Evolutionary conservation across 2,888 invertebrate genomes (phyloP), one percentile per base, ranked within the genome.

Genomic region (Agriopis leucophaearia): DNA sequence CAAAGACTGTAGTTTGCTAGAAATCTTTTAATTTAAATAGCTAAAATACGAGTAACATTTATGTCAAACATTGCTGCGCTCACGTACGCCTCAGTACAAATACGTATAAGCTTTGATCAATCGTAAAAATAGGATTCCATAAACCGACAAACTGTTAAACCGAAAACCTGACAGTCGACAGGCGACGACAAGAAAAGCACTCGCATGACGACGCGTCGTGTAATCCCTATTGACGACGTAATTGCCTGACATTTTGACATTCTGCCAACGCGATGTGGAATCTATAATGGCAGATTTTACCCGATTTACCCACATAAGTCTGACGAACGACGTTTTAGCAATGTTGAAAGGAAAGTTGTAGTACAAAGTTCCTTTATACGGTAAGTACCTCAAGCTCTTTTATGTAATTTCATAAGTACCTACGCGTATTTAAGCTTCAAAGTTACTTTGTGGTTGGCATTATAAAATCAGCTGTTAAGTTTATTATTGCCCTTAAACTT

Each of bases 191-290:
- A 7, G 62, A 58, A 67, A 67, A 57, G 47, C 47, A 51, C 58
- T 36, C 44, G 36, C 54, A 59, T 56, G 64, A 64, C 52, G 66
- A 48, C 52, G 35, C 78, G 81, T 40, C 54, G 75, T n/a, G 79
- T 82, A 85, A 83, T 83, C 83, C 81, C 80, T 83, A 81, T 82
- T 83, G 87, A 83, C 85, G 79, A 79, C 81, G 81, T 87, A 87
- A 88, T 89, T 87, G 87, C 84, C 79, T 78, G 78, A 81, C 82
- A 79, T 86, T 86, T 85, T 88, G 89, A 86, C 88, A 84, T 81
- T 79, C 74, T 84, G 88, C 85, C 88, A 86, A 80, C 80, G 78
- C 75, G 72, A 65, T 59, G 63, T 42, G 60, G 74, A 72, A 79
- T 79, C 76, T 76, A 77, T 74, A 77, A 77, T 74, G 70, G 69